Percentiles rank a stretch among this genome's conserved stretches.
Conservation (phyloP, 2,113 vertebrate species). For the Ptilonorhynchus violaceus region DNA sequence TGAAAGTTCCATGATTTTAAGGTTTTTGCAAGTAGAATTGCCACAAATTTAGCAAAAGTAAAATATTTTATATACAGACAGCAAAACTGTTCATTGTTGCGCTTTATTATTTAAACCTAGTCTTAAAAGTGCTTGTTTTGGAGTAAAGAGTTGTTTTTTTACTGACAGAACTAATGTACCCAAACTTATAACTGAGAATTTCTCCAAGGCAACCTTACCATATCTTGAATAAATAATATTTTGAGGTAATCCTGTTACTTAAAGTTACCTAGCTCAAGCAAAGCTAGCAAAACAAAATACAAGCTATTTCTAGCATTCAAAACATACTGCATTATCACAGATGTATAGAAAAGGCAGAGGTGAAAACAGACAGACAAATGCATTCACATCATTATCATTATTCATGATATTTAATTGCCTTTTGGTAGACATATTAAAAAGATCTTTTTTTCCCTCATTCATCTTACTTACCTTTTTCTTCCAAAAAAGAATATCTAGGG, state of each 20-base stretch:
- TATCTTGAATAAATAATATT: not conserved
- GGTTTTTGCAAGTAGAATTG: not conserved
- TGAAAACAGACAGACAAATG: not conserved
- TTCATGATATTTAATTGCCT: not conserved
- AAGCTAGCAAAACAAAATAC: not conserved
- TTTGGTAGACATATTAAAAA: not conserved
- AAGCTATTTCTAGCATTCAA: not conserved
- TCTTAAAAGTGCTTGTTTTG: not conserved
- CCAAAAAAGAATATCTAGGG: not conserved
- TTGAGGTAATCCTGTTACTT: not conserved
- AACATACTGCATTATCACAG: not conserved
- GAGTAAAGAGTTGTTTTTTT: not conserved
- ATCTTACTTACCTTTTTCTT: not conserved
- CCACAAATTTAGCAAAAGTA: not conserved
- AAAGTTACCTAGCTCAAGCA: not conserved
- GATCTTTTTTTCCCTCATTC: not conserved
- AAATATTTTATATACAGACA: not conserved
- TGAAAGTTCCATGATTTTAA: not conserved
- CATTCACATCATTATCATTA: not conserved
- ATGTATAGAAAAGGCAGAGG: not conserved
- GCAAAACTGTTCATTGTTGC: not conserved
- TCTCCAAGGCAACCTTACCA: not conserved
- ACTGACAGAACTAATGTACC: not conserved
- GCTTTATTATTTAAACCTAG: not conserved
- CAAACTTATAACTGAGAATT: not conserved